Conservation (phyloP, 2,797 vertebrate species). For the Galago senegalensis region DNA sequence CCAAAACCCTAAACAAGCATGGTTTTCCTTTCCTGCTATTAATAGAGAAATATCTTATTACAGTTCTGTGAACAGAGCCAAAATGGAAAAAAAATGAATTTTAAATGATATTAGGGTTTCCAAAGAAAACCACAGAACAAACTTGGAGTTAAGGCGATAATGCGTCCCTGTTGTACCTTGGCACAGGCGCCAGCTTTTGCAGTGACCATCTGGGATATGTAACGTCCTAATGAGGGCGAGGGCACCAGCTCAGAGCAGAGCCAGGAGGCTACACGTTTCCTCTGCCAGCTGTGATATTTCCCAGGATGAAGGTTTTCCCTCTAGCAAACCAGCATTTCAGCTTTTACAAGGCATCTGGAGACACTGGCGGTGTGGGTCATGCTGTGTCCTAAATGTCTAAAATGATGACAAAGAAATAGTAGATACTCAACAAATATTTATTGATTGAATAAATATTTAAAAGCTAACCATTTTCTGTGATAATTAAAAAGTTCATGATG, state of each 20-base stretch:
- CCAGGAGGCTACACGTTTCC: neutral
- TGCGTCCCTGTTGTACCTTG: slow-evolving; percentile 69
- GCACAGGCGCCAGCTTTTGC: slow-evolving; percentile 53
- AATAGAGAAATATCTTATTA: slow-evolving; percentile 80
- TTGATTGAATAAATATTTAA: slow-evolving; percentile 50
- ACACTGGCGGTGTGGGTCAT: slow-evolving; percentile 19
- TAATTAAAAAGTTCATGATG: slow-evolving; percentile 24
- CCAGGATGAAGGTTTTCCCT: neutral
- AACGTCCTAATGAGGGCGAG: slow-evolving; percentile 10
- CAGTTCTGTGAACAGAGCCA: slow-evolving; percentile 71
- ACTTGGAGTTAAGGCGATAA: slow-evolving; percentile 77
- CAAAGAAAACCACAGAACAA: slow-evolving; percentile 82
- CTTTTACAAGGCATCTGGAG: slow-evolving; percentile 58
- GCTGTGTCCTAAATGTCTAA: slow-evolving; percentile 4
- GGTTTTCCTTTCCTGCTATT: slow-evolving; percentile 72
- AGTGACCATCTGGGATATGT: slow-evolving; percentile 63
- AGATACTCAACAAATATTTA: slow-evolving; percentile 38
- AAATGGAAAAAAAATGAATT: slow-evolving; percentile 74
- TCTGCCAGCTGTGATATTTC: slow-evolving; percentile 18
- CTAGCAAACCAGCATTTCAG: slow-evolving; percentile 62
- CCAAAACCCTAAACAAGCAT: slow-evolving; percentile 67
- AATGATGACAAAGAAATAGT: slow-evolving; percentile 29
- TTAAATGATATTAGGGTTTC: slow-evolving; percentile 78
- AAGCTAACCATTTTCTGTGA: neutral
- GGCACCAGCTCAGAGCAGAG: slow-evolving; percentile 54